Base-by-base conservation (phyloP, 2,113 vertebrate genomes). In the Perca flavescens region DNA sequence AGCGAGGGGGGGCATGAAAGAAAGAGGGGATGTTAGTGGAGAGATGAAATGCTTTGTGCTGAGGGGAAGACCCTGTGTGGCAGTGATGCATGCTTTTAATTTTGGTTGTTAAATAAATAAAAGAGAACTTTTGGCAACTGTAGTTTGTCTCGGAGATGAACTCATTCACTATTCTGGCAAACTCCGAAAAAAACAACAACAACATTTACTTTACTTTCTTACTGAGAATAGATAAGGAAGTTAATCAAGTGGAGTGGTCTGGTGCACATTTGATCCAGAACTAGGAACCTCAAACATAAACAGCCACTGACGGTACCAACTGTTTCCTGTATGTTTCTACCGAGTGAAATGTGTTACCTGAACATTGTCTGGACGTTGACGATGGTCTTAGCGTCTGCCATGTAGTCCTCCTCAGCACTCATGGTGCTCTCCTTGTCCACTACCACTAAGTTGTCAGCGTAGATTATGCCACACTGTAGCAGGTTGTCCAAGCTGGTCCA, bases 351-450 rank as follows among this genome's bases (percentile, higher is more conserved):
- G 7, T 0, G 21, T 83, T 92, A 99, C 98, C 98, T 97, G 94
- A 99, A 99, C 68, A 99, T 97, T 0, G 98, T 99, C 88, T 99
- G 98, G 49, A 99, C 98, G 12, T 99, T 99, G 62, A 99, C 98
- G 36, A 99, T 99, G 3, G 98, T 99, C 82, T 99, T 99, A 64
- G 98, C 98, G 21, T 99, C 98, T 1, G 98, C 98, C 98, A 99
- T 99, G 93, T 99, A 99, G 93, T 99, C 98, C 77, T 99, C 98
- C 81, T 99, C 97, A 0, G 98, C 98, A 50, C 98, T 98, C 98
- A 99, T 99, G 19, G 98, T 99, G 84, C 98, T 99, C 90, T 99
- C 98, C 74, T 99, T 99, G 91, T 99, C 98, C 82, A 99, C 98
- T 3, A 99, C 98, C 83, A 99, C 98, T 96, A 99, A 94, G 80